Conservation (phyloP, 2,113 vertebrate species). For the Sciurus niger region DNA sequence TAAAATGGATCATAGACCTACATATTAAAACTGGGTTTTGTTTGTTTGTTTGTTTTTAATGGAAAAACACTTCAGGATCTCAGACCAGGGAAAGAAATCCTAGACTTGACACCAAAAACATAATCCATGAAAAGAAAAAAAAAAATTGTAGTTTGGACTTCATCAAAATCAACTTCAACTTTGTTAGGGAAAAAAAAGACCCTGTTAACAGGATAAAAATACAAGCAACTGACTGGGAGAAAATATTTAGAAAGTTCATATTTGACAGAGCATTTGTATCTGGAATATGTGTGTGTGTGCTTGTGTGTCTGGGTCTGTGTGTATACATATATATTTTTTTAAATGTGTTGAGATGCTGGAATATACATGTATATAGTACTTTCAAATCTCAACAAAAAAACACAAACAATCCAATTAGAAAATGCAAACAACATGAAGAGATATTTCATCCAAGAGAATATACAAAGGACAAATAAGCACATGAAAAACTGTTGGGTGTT, state of each 20-base stretch:
- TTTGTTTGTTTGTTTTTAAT: background rate
- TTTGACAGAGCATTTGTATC: background rate
- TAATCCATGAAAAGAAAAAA: background rate
- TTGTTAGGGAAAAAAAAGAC: background rate
- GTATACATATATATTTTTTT: no score
- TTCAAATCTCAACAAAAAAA: background rate
- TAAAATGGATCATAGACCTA: background rate
- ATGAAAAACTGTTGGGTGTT: background rate
- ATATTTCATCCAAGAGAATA: background rate
- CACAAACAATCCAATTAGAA: conserved; percentile 11
- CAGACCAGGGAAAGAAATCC: background rate
- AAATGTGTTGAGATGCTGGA: no score
- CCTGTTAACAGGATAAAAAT: background rate
- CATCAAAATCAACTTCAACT: background rate
- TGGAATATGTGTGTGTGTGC: background rate
- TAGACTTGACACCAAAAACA: background rate
- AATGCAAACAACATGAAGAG: background rate
- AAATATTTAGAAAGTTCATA: background rate
- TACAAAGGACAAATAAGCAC: conserved; percentile 38
- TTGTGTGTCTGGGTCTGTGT: no score
- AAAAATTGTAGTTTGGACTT: background rate
- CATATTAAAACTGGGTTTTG: background rate
- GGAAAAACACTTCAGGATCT: background rate
- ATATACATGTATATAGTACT: background rate
- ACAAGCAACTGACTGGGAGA: background rate